Conservation (phyloP, 1,140 invertebrate genomes). For the Asbolus verrucosus region DNA sequence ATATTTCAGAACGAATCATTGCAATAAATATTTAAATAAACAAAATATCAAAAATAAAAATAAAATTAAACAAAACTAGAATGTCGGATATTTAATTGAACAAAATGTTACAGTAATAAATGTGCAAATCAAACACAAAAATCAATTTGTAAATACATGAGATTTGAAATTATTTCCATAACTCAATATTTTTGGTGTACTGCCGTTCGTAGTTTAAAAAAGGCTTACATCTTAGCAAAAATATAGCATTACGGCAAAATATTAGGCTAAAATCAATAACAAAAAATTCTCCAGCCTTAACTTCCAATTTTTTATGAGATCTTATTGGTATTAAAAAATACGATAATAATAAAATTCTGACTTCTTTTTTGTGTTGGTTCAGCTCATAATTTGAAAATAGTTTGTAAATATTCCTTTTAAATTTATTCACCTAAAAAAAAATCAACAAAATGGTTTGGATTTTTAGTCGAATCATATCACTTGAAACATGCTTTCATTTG, state of each 20-base stretch:
- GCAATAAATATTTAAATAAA: no score
- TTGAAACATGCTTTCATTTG: conserved; percentile 5
- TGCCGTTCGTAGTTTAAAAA: no score
- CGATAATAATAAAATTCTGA: neutral
- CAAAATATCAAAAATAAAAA: no score
- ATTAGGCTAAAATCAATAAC: conserved; percentile 12
- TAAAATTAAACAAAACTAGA: no score
- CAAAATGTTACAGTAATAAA: no score
- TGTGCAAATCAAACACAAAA: no score
- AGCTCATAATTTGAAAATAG: neutral
- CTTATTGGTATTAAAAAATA: neutral
- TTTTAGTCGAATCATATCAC: neutral
- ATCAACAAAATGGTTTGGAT: neutral
- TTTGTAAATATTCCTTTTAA: conserved; percentile 11
- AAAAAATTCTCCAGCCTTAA: conserved; percentile 13
- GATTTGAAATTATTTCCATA: no score
- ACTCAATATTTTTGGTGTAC: no score
- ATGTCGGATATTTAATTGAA: no score
- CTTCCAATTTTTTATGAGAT: neutral
- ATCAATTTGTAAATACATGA: no score
- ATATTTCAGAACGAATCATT: no score
- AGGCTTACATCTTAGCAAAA: no score
- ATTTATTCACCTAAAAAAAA: conserved; percentile 5
- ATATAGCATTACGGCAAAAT: conserved; percentile 8
- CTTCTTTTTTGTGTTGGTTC: neutral